phyloP scores from a whole-genome alignment of 1,140 invertebrate genomes.

The Orius laevigatus region DNA sequence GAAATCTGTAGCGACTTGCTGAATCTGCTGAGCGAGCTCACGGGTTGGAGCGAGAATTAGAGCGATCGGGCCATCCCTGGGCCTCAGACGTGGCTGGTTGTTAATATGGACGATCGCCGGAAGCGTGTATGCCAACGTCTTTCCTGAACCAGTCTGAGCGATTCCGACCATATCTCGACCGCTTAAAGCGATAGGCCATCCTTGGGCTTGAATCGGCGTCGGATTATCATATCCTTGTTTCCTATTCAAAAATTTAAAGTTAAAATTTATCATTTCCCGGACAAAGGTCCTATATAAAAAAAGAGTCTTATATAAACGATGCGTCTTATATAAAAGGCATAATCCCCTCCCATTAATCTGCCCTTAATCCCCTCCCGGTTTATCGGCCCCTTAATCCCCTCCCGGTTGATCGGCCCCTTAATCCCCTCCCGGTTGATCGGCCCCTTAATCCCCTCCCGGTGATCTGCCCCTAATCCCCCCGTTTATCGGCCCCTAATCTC shows the following conservation, averaged over 20 bases:
- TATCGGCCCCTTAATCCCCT: no score
- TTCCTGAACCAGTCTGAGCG: constrained; percentile 86
- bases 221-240: constrained; percentile 55
- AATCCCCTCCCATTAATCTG: no score
- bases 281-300: no score
- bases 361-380: no score
- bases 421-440: neutral
- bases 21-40: constrained; percentile 88
- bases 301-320: no score
- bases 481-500: no score
- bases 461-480: no score
- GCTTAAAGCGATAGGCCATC: constrained; percentile 84
- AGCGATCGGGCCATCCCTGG: constrained; percentile 85
- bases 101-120: constrained; percentile 89
- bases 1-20: constrained; percentile 67
- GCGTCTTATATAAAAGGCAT: no score
- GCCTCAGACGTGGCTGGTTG: constrained; percentile 61
- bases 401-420: neutral
- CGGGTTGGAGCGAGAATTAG: constrained; percentile 88
- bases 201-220: constrained; percentile 74
- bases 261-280: neutral
- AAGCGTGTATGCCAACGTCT: constrained; percentile 68
- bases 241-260: constrained; percentile 9
- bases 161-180: constrained; percentile 88
- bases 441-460: neutral